phyloP scores from a whole-genome alignment of 2,113 vertebrate species.

The Rhinoderma darwinii region DNA sequence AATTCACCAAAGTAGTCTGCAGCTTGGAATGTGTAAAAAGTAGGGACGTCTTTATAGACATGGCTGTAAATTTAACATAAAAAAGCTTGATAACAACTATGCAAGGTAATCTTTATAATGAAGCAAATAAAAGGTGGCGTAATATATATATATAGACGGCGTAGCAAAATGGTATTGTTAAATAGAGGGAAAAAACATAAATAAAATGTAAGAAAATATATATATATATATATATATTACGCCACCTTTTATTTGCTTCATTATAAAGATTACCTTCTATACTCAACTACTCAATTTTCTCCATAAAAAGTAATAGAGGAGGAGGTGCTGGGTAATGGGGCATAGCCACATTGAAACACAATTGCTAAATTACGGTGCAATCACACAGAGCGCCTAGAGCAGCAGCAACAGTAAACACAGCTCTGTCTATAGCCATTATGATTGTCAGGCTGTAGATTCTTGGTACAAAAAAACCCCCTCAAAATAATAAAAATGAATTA shows the following conservation, averaged over 20 bases:
- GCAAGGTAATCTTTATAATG: neutral
- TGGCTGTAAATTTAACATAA: neutral
- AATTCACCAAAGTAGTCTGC: neutral
- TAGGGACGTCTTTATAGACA: neutral
- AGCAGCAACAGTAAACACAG: constrained; percentile 6
- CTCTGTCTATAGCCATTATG: neutral
- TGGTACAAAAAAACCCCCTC: too few species aligned
- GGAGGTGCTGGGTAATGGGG: constrained; percentile 24
- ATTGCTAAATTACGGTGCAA: constrained; percentile 23
- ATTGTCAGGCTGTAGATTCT: neutral
- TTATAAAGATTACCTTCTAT: neutral
- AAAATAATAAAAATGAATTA: neutral
- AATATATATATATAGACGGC: too few species aligned
- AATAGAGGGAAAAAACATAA: too few species aligned
- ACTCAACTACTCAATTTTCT: constrained; percentile 12
- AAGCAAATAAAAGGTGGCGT: neutral
- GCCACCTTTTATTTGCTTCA: neutral
- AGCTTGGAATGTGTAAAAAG: neutral
- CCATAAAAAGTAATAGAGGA: constrained; percentile 16
- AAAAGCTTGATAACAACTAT: too few species aligned
- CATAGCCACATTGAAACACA: constrained; percentile 16
- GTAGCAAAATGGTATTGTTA: too few species aligned
- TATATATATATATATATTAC: too few species aligned
- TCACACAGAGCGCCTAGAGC: constrained; percentile 19
- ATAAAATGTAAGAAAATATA: too few species aligned